Evolutionary conservation across 2,113 vertebrate species (phyloP), one percentile per base, ranked within the genome.

Genomic region (Microcebus lehilahytsara): DNA sequence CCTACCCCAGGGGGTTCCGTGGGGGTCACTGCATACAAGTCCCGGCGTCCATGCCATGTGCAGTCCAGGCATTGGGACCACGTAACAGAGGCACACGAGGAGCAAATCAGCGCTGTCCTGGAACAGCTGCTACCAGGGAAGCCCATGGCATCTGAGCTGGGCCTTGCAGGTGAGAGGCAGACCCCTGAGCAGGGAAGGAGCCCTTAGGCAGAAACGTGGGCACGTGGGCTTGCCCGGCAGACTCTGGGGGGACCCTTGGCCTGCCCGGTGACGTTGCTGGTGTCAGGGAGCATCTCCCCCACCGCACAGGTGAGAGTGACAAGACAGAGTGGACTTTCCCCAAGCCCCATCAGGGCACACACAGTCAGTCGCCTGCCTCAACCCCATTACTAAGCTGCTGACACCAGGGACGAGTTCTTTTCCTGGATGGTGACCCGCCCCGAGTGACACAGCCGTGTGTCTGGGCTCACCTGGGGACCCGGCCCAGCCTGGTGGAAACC

Each of bases 41-140:
- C 17, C 0, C 0, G 22, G 34, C 4, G 1, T 17, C 64, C 5
- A 0, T 0, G 62, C 4, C 19, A 1, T 23, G 14, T 27, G 25
- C 1, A 2, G 27, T 27, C 51, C 17, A 13, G 51, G 64, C 37
- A 2, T 0, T 25, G n/a, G 2, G 4, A 27, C 3, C 0, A 0
- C 6, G 9, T 23, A 12, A 9, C 11, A 1, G 5, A 5, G 46
- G 12, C 5, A 2, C 34, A 9, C 13, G 6, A 25, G 9, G 0
- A 37, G 5, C 37, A 19, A 13, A 12, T 16, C 27, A 6, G 0
- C 22, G 1, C 9, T 9, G 60, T 30, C 49, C 42, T 22, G 2
- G 69, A 34, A 67, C 27, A 42, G 1, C 51, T 8, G 10, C 51
- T 25, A 13, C 20, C 51, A 58, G 78, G 22, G 87, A 51, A 25